Evolutionary conservation across 2,888 invertebrate genomes (phyloP), one percentile per base, ranked within the genome.

Genomic region (Caenorhabditis sp.): DNA sequence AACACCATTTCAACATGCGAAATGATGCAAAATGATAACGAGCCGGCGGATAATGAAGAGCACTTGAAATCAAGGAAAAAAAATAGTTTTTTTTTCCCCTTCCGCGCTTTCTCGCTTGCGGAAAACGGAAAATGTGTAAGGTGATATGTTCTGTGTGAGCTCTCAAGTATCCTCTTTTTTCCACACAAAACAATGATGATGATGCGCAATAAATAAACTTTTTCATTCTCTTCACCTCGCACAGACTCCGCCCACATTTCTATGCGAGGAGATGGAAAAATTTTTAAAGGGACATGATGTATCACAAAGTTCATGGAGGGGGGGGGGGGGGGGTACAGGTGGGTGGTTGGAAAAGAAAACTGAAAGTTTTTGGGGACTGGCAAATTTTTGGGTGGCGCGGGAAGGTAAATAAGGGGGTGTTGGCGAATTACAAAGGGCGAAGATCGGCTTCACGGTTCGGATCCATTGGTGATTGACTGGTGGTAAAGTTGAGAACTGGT

Each of bases 401-500:
- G 43, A 43, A 43, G 12, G 3, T 3, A 17, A 43, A 58, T n/a
- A n/a, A n/a, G n/a, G n/a, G n/a, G n/a, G n/a, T n/a, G n/a, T n/a
- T n/a, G n/a, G n/a, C n/a, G n/a, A 19, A 23, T 61, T 72, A 79
- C 31, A 79, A 67, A 49, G 76, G 66, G 8, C 76, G 71, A 49
- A 79, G 77, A 60, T 79, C 79, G 26, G 74, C 62, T 54, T 76
- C 76, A 58, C 61, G 58, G 19, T 49, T 58, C 10, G 51, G 54
- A 6, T 65, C 54, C 58, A 78, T 57, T 5, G 81, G 81, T 8
- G 81, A 78, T 19, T 78, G 78, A 17, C 77, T 77, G 27, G 73
- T 65, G 43, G 73, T 73, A 27, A 79, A 79, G 21, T 61, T 61
- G 50, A 76, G 55, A 14, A 57, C 54, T 21, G 72, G 77, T 12